Conservation (phyloP, 30 jellyfish, hydroid and myxozoan species). For the Sanderia malayensis region DNA sequence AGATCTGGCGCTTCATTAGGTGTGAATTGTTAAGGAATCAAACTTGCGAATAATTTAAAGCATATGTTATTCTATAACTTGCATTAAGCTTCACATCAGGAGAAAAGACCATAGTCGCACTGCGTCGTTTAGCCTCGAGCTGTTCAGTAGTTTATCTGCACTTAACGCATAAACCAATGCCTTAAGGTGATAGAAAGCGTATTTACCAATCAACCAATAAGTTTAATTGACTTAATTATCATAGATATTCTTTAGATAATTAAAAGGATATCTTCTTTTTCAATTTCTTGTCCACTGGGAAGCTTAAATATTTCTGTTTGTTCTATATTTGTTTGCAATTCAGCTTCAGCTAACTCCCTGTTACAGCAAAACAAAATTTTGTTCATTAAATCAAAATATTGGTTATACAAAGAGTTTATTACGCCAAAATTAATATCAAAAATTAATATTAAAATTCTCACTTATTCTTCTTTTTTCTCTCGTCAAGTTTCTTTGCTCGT, state of each 20-base stretch:
- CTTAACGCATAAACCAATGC: too few relatives aligned
- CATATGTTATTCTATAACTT: too few relatives aligned
- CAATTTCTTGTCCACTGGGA: constrained; percentile 96
- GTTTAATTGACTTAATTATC: neutral
- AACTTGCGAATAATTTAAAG: neutral
- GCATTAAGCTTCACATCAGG: too few relatives aligned
- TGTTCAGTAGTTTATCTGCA: too few relatives aligned
- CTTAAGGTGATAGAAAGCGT: too few relatives aligned
- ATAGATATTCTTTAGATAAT: neutral
- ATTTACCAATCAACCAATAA: too few relatives aligned
- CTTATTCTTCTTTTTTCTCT: constrained; percentile 46
- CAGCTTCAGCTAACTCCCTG: constrained; percentile 84
- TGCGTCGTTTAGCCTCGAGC: too few relatives aligned
- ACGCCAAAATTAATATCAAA: too few relatives aligned
- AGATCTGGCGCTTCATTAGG: constrained; percentile 81
- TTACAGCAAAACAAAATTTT: neutral
- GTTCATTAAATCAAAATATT: too few relatives aligned
- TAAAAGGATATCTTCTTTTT: constrained; percentile 90
- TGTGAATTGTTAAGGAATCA: constrained; percentile 51
- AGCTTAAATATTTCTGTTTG: constrained; percentile 68
- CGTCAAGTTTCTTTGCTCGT: constrained; percentile 63
- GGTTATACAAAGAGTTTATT: too few relatives aligned
- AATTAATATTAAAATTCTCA: constrained; percentile 42
- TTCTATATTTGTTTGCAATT: constrained; percentile 77
- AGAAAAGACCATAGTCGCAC: too few relatives aligned